phyloP scores from a whole-genome alignment of 2,888 invertebrate genomes.

The Orgyia antiqua region DNA sequence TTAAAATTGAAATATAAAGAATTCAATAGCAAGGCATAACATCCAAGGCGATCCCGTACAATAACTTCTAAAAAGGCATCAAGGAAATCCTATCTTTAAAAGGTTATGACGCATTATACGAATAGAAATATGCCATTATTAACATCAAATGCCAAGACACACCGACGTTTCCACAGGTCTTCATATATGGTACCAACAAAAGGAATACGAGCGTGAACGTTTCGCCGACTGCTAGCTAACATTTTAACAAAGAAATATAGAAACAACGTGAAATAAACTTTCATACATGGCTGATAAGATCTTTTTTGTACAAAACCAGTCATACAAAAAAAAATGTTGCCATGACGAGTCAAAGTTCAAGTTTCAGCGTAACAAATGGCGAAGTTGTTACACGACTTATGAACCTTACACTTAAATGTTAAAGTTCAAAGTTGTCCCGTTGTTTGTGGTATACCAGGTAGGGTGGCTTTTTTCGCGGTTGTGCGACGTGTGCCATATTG shows the following conservation, averaged over 20 bases:
- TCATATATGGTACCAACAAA: slow-evolving; percentile 41
- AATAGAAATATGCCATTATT: slow-evolving; percentile 37
- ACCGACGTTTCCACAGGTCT: slow-evolving; percentile 32
- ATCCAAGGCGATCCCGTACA: slow-evolving; percentile 16
- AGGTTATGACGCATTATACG: slow-evolving; percentile 31
- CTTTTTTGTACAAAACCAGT: slow-evolving; percentile 24
- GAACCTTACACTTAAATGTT: slow-evolving; percentile 22
- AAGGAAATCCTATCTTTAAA: slow-evolving; percentile 34
- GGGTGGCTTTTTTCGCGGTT: slow-evolving; percentile 46
- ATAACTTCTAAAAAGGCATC: slow-evolving; percentile 24
- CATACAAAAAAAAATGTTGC: slow-evolving; percentile 40
- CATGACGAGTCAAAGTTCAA: slow-evolving; percentile 58
- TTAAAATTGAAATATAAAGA: too few relatives aligned
- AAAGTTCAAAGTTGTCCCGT: slow-evolving; percentile 33
- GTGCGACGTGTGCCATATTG: slow-evolving; percentile 55
- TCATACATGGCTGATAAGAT: slow-evolving; percentile 20
- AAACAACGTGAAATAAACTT: slow-evolving; percentile 26
- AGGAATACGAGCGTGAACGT: slow-evolving; percentile 50
- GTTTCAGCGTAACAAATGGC: slow-evolving; percentile 38
- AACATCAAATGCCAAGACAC: slow-evolving; percentile 42
- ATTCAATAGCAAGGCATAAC: too few relatives aligned
- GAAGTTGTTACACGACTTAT: slow-evolving; percentile 18
- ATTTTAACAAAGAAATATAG: slow-evolving; percentile 29
- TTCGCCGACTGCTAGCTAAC: slow-evolving; percentile 40
- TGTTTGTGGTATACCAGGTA: slow-evolving; percentile 16